Evolutionary conservation across 1,140 invertebrate genomes (phyloP).

Genomic region (Lamellibrachia luymesi): DNA sequence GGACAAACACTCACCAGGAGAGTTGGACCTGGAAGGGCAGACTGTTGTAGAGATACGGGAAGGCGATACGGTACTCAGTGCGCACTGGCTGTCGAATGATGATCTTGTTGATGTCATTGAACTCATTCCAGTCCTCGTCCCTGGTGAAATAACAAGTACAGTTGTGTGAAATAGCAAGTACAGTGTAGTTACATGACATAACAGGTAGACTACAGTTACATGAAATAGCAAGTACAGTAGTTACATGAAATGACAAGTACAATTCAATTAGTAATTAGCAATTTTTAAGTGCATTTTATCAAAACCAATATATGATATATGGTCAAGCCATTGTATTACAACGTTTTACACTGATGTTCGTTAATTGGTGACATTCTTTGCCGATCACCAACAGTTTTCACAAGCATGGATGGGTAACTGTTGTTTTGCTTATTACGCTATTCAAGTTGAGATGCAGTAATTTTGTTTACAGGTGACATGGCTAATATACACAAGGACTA

Average conservation of each 20-base stretch:
- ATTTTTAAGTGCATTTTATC: no score
- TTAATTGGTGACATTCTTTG: no score
- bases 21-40: constrained; percentile 74
- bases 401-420: no score
- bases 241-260: not conserved
- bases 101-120: constrained; percentile 99
- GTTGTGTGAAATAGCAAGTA: not conserved
- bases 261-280: not conserved
- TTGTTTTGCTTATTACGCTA: no score
- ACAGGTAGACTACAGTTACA: not conserved
- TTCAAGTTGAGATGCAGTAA: no score
- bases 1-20: constrained; percentile 44
- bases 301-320: no score
- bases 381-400: no score
- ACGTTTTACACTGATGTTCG: not conserved
- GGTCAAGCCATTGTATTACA: not conserved
- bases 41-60: constrained; percentile 99
- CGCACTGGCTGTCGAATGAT: constrained; percentile 97
- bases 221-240: no score
- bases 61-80: constrained; percentile 98
- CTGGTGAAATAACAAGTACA: constrained; percentile 57
- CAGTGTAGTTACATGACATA: not conserved
- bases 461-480: no score
- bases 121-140: constrained; percentile 99
- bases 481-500: no score